Conservation (phyloP, 2,113 vertebrate genomes). For the Prionailurus bengalensis region DNA sequence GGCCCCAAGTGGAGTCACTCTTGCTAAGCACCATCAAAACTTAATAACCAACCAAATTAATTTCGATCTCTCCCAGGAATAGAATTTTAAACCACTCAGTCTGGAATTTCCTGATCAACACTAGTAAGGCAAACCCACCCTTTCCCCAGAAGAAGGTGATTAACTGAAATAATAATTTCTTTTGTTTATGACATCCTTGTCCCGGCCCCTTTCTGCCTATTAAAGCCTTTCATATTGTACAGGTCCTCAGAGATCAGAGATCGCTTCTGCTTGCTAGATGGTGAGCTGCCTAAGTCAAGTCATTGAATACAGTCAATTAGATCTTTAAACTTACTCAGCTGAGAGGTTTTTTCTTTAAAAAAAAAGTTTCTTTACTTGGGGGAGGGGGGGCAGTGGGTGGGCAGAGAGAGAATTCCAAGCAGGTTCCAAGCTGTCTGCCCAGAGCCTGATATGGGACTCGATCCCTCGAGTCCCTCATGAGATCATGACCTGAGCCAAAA, state of each 20-base stretch:
- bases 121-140: neutral
- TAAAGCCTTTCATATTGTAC: neutral
- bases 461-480: too few relatives aligned
- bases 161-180: neutral
- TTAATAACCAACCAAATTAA: neutral
- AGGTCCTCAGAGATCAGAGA: neutral
- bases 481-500: too few relatives aligned
- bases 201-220: neutral
- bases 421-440: too few relatives aligned
- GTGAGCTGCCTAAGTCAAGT: neutral
- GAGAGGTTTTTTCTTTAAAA: too few relatives aligned
- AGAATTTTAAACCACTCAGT: neutral
- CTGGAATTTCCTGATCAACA: neutral
- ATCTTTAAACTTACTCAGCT: neutral
- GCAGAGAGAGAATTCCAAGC: too few relatives aligned
- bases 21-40: neutral
- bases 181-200: neutral
- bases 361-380: too few relatives aligned
- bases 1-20: neutral
- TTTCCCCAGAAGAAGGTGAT: neutral
- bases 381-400: too few relatives aligned
- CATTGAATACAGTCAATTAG: neutral
- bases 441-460: too few relatives aligned
- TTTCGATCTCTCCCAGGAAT: neutral
- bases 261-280: neutral